Base-by-base conservation (phyloP, 2,797 vertebrate genomes). In the Avahi laniger region DNA sequence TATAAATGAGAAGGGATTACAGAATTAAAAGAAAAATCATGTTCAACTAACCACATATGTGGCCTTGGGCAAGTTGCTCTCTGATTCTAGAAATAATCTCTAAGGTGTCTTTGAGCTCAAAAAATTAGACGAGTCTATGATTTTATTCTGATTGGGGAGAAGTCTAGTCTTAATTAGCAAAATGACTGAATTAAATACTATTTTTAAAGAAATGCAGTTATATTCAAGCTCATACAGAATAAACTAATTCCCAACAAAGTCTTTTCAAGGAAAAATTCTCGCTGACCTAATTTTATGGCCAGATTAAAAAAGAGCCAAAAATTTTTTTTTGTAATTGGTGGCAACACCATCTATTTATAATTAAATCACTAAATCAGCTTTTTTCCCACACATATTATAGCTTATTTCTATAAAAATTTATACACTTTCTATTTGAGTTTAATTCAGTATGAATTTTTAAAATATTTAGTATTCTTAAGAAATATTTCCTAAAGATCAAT, bases 161-260 rank as follows among this genome's bases (percentile, higher is more conserved):
- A 83, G 78, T 87, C 67, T 93, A 98, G 73, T 93, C 94, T 97
- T 97, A 96, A 94, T 96, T 97, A 95, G 86, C 82, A 94, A 94
- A 84, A 93, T 1, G 41, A n/a, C 93, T 78, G 72, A 95, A 87
- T 97, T 97, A 95, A 97, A 93, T 84, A 54, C 63, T 80, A 26
- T 89, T 84, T 96, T 93, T 89, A 93, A 97, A 95, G 75, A 91
- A 85, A 95, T 35, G 1, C 9, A 38, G 13, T 93, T 92, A 72
- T 22, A 80, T 93, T 96, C 30, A 59, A 75, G 63, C 69, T 75
- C 43, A 57, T 85, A 88, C 6, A 81, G 61, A 63, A 46, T 85
- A 91, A 86, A 43, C 1, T 30, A 35, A 95, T 85, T 91, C 43
- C 26, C 65, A 78, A 80, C 7, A 80, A 86, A 83, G 30, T 83